These are phyloP conservation scores for Hydrolagus affinis DNA, from an alignment of 2,113 vertebrate species.

Conservation along the genomic window DNA sequence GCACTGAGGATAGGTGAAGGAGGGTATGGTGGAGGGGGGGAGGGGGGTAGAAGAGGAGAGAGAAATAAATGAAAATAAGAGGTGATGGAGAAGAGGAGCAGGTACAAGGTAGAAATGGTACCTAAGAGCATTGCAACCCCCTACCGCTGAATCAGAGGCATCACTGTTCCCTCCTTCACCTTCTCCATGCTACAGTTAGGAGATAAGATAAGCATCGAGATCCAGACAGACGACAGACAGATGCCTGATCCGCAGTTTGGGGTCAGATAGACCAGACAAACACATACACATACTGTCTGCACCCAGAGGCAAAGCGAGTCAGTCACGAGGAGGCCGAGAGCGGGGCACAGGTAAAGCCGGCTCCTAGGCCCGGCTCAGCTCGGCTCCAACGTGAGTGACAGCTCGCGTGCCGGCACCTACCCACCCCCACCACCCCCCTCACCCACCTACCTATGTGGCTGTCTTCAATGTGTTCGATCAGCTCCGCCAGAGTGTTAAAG, in stretches of 20 bases:
- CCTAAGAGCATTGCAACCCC: too few species aligned
- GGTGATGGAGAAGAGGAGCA: not conserved
- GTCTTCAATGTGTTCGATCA: conserved; percentile 35
- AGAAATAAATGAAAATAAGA: not conserved
- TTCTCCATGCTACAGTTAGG: not conserved
- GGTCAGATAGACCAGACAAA: not conserved
- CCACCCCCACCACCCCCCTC: too few species aligned
- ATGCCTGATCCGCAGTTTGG: not conserved
- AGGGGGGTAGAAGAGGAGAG: not conserved
- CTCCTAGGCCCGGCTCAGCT: not conserved
- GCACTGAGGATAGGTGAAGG: too few species aligned
- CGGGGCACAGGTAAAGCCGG: not conserved
- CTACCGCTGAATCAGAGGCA: not conserved
- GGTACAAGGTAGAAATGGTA: not conserved
- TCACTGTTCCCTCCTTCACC: not conserved
- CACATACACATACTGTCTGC: too few species aligned
- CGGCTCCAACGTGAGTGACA: conserved; percentile 4
- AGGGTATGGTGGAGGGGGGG: not conserved
- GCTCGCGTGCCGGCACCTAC: not conserved
- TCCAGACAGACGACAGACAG: not conserved
- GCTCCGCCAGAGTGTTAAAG: conserved; percentile 32
- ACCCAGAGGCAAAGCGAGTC: too few species aligned
- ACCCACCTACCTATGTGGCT: conserved; percentile 32
- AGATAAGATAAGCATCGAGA: too few species aligned
- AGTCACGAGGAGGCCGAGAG: not conserved